Conservation (phyloP, 2,113 vertebrate species). For the Cynopterus brachyotis region DNA sequence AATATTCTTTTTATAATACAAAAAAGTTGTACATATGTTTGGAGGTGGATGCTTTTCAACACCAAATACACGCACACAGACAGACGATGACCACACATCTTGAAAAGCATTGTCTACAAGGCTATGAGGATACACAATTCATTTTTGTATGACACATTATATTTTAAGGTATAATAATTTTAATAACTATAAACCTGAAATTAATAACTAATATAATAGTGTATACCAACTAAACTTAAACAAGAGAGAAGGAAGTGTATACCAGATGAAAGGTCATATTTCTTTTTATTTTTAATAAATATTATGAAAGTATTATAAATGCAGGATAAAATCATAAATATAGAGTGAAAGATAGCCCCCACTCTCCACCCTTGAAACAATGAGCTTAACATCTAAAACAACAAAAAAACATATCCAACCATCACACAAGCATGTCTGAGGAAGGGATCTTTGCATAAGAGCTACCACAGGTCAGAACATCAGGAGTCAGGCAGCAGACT, state of each 20-base stretch:
- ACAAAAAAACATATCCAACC: too few species aligned
- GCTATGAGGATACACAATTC: neutral
- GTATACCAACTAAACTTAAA: neutral
- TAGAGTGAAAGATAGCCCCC: neutral
- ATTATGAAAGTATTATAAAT: neutral
- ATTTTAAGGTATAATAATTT: neutral
- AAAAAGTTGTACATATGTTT: neutral
- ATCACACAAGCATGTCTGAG: too few species aligned
- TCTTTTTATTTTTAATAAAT: conserved; percentile 21
- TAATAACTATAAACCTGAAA: neutral
- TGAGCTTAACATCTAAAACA: too few species aligned
- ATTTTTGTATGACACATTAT: neutral
- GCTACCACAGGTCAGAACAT: too few species aligned
- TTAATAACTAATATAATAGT: neutral
- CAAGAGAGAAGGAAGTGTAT: neutral
- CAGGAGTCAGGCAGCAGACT: too few species aligned
- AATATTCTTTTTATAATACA: neutral
- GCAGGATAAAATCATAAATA: neutral
- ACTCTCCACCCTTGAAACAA: too few species aligned
- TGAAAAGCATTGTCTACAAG: neutral
- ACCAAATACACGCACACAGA: neutral
- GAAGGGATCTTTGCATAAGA: too few species aligned
- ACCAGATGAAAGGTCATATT: neutral
- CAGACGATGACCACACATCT: neutral
- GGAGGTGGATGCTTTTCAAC: neutral